phyloP scores from a whole-genome alignment of 1,140 invertebrate genomes.

The Cydia strobilella region DNA sequence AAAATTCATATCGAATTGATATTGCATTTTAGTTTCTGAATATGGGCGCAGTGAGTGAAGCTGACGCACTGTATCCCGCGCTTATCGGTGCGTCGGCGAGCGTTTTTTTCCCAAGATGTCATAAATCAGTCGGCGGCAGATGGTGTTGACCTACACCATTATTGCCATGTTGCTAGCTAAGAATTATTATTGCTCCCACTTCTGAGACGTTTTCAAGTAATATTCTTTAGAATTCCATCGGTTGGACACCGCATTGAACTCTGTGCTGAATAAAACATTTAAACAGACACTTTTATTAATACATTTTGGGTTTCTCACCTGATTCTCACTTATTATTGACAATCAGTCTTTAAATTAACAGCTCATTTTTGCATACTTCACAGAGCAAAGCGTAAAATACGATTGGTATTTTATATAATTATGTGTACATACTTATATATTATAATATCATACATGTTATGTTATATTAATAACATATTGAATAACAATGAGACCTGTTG shows the following conservation, averaged over 20 bases:
- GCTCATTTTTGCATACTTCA: neutral
- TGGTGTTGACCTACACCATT: constrained; percentile 69
- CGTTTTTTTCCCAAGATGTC: constrained; percentile 59
- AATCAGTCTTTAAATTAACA: neutral
- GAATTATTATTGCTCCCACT: constrained; percentile 60
- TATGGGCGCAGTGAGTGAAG: neutral
- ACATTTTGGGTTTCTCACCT: neutral
- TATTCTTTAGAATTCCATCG: constrained; percentile 47
- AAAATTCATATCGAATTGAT: neutral
- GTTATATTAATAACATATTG: too few species aligned
- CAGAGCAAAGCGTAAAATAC: too few species aligned
- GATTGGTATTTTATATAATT: too few species aligned
- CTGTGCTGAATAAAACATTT: constrained; percentile 20
- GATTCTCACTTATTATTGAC: neutral
- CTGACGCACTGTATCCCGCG: constrained; percentile 3
- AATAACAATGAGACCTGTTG: too few species aligned
- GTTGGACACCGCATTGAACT: constrained; percentile 38
- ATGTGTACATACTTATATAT: too few species aligned
- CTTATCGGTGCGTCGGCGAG: constrained; percentile 34
- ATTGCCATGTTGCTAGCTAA: constrained; percentile 65
- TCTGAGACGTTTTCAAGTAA: constrained; percentile 47
- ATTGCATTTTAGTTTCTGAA: neutral
- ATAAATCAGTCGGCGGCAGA: constrained; percentile 70
- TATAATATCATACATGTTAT: too few species aligned
- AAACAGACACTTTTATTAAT: neutral